A percentile compares a stretch with the other conserved stretches of the same genome.
These are phyloP conservation scores for Tragulus kanchil DNA, from an alignment of 2,113 vertebrate genomes.

Conservation along the genomic window DNA sequence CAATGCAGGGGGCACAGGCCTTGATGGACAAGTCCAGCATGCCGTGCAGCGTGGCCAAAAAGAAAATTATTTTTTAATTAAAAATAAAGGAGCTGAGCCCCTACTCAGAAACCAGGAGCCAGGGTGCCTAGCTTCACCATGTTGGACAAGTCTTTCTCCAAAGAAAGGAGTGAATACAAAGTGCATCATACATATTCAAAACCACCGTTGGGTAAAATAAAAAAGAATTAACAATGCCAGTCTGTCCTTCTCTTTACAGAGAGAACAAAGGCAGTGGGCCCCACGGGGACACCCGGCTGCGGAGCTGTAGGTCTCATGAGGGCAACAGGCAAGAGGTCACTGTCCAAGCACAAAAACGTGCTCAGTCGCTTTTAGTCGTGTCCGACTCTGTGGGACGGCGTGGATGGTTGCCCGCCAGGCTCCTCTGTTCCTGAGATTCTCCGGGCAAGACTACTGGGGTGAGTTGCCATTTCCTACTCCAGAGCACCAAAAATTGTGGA, in stretches of 20 bases:
- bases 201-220: neutral
- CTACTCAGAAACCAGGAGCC: neutral
- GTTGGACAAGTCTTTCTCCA: neutral
- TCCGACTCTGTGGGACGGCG: no score
- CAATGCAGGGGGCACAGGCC: neutral
- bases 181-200: neutral
- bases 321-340: neutral
- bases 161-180: neutral
- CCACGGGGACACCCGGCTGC: neutral
- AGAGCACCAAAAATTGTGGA: no score
- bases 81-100: neutral
- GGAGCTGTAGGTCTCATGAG: neutral
- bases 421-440: no score
- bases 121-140: neutral
- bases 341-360: neutral
- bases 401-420: no score
- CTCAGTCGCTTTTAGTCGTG: no score
- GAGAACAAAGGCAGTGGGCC: neutral
- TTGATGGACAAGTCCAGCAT: neutral
- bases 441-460: no score
- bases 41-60: neutral
- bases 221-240: neutral
- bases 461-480: no score
- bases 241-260: neutral
- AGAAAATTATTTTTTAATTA: neutral